phyloP scores from a whole-genome alignment of 2,888 invertebrate genomes.

The Amaurobius ferox region DNA sequence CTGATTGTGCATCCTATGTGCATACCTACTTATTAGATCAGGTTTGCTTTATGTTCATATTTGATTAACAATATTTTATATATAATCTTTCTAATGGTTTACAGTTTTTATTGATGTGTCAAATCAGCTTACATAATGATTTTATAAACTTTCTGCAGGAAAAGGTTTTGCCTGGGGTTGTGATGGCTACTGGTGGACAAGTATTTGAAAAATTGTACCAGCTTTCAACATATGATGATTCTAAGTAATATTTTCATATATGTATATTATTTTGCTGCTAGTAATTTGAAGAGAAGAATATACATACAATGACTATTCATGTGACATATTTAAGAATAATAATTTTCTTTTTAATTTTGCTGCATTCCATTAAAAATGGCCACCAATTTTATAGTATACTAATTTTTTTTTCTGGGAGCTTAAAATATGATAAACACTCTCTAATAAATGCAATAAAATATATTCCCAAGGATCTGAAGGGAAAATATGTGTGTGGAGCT shows the following conservation, averaged over 20 bases:
- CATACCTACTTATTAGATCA: slow-evolving; percentile 48
- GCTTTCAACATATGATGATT: slow-evolving; percentile 78
- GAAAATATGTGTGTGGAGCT: too few species aligned
- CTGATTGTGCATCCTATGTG: slow-evolving; percentile 39
- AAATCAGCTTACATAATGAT: neutral
- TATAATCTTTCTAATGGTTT: neutral
- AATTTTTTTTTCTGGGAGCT: too few species aligned
- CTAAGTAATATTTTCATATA: slow-evolving; percentile 76
- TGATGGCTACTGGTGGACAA: slow-evolving; percentile 79
- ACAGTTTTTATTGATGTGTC: neutral
- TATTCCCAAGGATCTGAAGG: too few species aligned
- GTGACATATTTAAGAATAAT: too few species aligned
- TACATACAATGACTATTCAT: too few species aligned
- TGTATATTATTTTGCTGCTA: too few species aligned
- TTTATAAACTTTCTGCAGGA: slow-evolving; percentile 75
- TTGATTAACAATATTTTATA: neutral
- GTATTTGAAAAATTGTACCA: slow-evolving; percentile 79
- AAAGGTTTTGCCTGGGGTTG: slow-evolving; percentile 79
- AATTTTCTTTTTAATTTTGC: too few species aligned
- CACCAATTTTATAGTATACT: too few species aligned
- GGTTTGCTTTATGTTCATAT: slow-evolving; percentile 13
- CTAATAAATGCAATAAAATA: too few species aligned
- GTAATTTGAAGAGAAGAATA: too few species aligned
- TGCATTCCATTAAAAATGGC: too few species aligned
- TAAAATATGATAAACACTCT: too few species aligned